Conservation (phyloP, 2,888 invertebrate genomes). For the Trichogramma dendrolimi region DNA sequence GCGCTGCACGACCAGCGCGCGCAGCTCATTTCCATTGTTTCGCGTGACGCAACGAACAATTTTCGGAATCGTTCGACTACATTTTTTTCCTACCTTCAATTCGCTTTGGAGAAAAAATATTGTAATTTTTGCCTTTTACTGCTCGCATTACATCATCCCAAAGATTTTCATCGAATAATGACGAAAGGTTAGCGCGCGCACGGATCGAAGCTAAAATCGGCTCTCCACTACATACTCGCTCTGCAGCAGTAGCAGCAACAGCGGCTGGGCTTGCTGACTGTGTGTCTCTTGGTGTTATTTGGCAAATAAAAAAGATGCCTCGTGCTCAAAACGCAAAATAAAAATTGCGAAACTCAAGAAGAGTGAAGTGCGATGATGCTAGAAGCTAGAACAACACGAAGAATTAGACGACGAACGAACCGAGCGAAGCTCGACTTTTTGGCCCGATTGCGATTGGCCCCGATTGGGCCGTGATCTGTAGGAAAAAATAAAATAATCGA, state of each 20-base stretch:
- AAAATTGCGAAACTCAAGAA: slow-evolving; percentile 25
- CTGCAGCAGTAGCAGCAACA: no score
- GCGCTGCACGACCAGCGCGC: slow-evolving; percentile 1
- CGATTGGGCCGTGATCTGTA: slow-evolving; percentile 24
- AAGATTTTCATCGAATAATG: no score
- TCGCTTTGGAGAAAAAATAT: no score
- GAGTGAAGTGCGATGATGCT: neutral
- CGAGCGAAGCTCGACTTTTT: slow-evolving; percentile 26
- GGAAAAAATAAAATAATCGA: slow-evolving; percentile 27
- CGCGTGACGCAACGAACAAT: no score
- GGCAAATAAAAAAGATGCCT: slow-evolving; percentile 29
- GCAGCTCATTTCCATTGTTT: neutral
- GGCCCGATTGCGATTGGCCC: slow-evolving; percentile 26
- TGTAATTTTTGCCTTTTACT: no score
- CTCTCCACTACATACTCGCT: no score
- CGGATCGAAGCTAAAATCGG: no score
- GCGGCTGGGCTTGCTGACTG: neutral
- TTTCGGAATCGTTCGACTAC: no score
- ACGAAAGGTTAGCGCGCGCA: no score
- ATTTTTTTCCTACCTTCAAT: no score
- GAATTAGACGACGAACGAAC: neutral
- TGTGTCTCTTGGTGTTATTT: slow-evolving; percentile 13
- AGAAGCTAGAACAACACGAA: neutral
- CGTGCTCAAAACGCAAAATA: slow-evolving; percentile 30
- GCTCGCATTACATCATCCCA: no score